Evolutionary conservation across 1,140 invertebrate species (phyloP), one percentile per base, ranked within the genome.

Genomic region (Nasonia longicornis): DNA sequence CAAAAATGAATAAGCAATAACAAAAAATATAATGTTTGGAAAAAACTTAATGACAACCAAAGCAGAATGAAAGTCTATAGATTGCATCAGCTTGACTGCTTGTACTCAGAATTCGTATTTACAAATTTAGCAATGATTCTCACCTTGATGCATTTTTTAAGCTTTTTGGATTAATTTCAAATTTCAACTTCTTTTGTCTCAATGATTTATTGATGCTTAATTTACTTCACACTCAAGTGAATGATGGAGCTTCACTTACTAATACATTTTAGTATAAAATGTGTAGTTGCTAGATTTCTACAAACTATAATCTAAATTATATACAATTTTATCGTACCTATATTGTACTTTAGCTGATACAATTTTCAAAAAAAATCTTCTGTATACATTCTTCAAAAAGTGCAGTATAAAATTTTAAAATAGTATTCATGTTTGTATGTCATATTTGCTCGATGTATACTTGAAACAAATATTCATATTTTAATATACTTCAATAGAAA

Each of bases 221-320:
- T 75, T 52, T 64, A 64, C 73, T 38, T 72, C 63, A 6, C 12
- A 11, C 12, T 64, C 11, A 16, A 72, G 77, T 72, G 35, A 79
- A 42, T 22, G 45, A 31, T 74, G 20, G 22, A 72, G 2, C 77
- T 77, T 81, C 35, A 77, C 52, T 42, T 72, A 67, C 3, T 74
- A 52, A 38, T 81, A 81, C 48, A 76, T 85, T 81, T 84, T 77
- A 81, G 42, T 64, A 83, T 82, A 81, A 81, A 83, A 84, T 81
- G 58, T 78, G 66, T 31, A 45, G 77, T 80, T 77, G 64, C 64
- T 42, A 38, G 63, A 82, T 22, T 74, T 35, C 12, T 80, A 80
- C 88, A 83, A 91, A 88, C 86, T 89, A 88, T 88, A 89, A 88
- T 87, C 86, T 86, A 87, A 84, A 75, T 70, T 87, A 86, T 86